phyloP scores from a whole-genome alignment of 2,888 invertebrate genomes.

The Orchestes rusci region DNA sequence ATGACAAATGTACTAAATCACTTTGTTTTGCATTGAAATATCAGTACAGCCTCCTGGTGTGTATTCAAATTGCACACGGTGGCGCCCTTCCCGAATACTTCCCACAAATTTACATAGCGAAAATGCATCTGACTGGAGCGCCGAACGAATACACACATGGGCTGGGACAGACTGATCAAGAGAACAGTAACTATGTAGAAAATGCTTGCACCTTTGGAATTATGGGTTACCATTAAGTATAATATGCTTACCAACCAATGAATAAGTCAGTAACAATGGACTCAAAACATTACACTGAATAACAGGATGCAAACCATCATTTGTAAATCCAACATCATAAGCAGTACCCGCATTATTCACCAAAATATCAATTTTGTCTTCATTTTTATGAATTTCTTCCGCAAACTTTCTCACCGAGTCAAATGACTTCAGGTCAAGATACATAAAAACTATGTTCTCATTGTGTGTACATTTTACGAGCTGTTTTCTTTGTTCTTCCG shows the following conservation, averaged over 20 bases:
- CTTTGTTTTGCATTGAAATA: no score
- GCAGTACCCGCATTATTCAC: constrained; percentile 55
- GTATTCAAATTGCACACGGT: no score
- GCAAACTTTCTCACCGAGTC: constrained; percentile 54
- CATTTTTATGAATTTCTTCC: constrained; percentile 47
- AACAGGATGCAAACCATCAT: constrained; percentile 52
- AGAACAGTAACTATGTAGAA: no score
- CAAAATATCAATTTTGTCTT: constrained; percentile 52
- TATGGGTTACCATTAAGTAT: no score
- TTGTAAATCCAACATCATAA: neutral
- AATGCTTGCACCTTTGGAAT: no score
- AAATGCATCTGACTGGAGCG: no score
- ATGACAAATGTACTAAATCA: no score
- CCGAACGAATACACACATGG: no score
- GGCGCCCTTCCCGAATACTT: no score
- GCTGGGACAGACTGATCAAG: no score
- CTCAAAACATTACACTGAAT: constrained; percentile 65
- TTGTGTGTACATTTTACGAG: constrained; percentile 11
- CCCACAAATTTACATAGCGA: no score
- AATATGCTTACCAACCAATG: constrained; percentile 46
- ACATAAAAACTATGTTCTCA: constrained; percentile 3
- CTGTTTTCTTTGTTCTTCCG: neutral
- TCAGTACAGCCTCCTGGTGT: no score
- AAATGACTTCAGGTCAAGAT: constrained; percentile 48
- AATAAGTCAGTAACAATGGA: constrained; percentile 60